These are phyloP conservation scores for Cataglyphis hispanica DNA, from an alignment of 1,140 invertebrate genomes.

Conservation along the genomic window DNA sequence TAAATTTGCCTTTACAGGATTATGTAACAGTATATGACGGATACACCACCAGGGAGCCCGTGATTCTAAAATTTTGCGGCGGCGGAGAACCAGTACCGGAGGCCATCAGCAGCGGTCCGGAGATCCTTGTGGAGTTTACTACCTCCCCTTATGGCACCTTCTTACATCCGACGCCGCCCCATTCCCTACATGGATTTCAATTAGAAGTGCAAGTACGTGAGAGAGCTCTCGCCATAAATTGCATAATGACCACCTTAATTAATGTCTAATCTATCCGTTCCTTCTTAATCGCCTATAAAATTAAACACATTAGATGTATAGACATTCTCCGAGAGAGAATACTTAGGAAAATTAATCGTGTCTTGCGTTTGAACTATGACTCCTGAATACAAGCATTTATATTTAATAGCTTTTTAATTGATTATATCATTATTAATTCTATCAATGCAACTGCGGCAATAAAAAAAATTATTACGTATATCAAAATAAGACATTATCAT, in stretches of 20 bases:
- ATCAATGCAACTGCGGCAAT: neutral
- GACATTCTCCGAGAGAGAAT: neutral
- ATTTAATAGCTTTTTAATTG: neutral
- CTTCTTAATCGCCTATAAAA: constrained; percentile 33
- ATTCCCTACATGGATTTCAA: constrained; percentile 94
- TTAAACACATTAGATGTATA: constrained; percentile 9
- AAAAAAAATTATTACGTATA: neutral
- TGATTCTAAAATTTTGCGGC: constrained; percentile 96
- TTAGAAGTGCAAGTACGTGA: constrained; percentile 92
- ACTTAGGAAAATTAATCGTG: neutral
- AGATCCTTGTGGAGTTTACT: constrained; percentile 95
- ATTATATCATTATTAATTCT: neutral
- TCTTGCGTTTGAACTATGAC: neutral
- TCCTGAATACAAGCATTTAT: neutral
- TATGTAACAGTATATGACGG: constrained; percentile 96
- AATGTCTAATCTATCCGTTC: constrained; percentile 15
- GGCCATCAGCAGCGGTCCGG: constrained; percentile 93
- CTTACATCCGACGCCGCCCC: constrained; percentile 91
- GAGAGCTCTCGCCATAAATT: constrained; percentile 57
- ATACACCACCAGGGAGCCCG: constrained; percentile 94
- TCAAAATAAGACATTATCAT: neutral
- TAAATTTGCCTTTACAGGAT: constrained; percentile 87
- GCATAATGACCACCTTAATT: constrained; percentile 55
- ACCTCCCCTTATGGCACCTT: constrained; percentile 96
- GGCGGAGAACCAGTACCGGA: constrained; percentile 93